A percentile compares a stretch with the other conserved stretches of the same genome.
Conservation (phyloP, 2,888 invertebrate genomes). For the Lochmaea crataegi region DNA sequence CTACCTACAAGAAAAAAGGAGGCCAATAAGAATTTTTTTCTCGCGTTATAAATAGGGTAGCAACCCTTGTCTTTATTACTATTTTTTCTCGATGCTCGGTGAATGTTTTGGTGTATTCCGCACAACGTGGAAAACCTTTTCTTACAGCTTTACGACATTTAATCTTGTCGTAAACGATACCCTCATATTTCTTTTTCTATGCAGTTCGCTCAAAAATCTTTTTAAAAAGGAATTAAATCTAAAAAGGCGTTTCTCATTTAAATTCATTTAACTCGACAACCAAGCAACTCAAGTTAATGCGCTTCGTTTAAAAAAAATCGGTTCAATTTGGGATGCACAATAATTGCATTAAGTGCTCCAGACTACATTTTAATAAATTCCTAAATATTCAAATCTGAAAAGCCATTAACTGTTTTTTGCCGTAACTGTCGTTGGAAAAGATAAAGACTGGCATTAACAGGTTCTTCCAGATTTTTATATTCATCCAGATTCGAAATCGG, state of each 20-base stretch:
- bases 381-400: background rate
- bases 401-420: background rate
- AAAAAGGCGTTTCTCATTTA: background rate
- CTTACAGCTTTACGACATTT: background rate
- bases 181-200: background rate
- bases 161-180: background rate
- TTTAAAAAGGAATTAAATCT: background rate
- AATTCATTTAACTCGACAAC: background rate
- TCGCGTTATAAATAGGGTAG: no score
- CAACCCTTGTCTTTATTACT: no score
- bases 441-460: background rate
- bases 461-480: background rate
- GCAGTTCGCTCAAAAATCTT: background rate
- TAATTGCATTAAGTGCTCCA: slow-evolving; percentile 1
- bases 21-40: no score
- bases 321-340: background rate
- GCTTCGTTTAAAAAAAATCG: background rate
- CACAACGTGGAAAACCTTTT: no score
- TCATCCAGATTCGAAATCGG: no score
- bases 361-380: background rate
- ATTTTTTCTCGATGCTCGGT: no score
- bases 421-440: background rate
- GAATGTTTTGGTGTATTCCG: no score
- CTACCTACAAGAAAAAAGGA: no score
- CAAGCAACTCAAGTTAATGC: background rate